Base-by-base conservation (phyloP, 2,888 invertebrate genomes). In the Dynastes grantii region DNA sequence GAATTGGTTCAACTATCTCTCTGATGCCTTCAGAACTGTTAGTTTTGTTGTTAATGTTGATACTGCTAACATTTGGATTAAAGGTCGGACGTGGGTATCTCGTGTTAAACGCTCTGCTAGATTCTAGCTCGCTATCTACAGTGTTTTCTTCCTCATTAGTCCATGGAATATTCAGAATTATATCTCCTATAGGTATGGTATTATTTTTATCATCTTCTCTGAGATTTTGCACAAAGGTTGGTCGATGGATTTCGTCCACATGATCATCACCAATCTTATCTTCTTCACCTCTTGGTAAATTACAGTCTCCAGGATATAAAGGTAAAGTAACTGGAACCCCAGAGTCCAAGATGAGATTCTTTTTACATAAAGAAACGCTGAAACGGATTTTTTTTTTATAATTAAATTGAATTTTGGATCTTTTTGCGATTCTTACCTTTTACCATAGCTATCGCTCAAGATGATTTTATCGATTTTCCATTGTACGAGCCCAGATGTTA, bases 401-500 rank as follows among this genome's bases (percentile, higher is more conserved):
- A 11, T 45, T 45, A 8, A 11, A 45, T 8, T 1, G 45, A 45
- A 45, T 8, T 45, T 8, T 45, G 8, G 45, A 1, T 11, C 8
- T 45, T 45, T 45, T 45, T 45, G 16, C 16, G 5, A n/a, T 29
- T 32, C 90, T 89, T 86, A 94, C 94, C 92, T 93, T 86, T 95
- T 94, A 13, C 96, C 95, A 85, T 95, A 96, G 87, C 96, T 96
- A 86, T 97, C 96, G 64, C 94, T 94, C 22, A 97, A 90, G 76
- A 94, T 93, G 29, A 97, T 92, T 88, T 96, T 96, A 88, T 97
- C 95, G 80, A 97, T 92, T 83, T 92, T 93, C 92, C 97, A 94
- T 78, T 93, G 91, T 53, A 94, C 92, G 77, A 96, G 90, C 1
- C 96, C 97, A 27, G 95, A 95, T 45, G 95, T 95, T 78, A 97